Conservation (phyloP, 2,797 vertebrate species). For the Crocidura indochinensis region DNA sequence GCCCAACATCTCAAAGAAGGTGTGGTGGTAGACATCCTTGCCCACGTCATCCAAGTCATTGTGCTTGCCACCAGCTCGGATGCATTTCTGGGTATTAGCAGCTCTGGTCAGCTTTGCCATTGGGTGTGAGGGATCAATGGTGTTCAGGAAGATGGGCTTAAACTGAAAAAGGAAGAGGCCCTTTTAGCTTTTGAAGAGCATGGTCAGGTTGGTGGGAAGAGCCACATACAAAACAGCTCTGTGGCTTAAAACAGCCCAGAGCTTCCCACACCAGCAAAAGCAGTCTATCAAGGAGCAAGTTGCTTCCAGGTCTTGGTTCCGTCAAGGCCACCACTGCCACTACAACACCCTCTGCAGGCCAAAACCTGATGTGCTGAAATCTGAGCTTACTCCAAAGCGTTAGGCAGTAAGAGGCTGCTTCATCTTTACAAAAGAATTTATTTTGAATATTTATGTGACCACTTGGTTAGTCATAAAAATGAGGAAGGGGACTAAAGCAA, state of each 20-base stretch:
- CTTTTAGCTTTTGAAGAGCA: constrained; percentile 44
- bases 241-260: not conserved
- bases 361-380: not conserved
- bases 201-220: not conserved
- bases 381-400: not conserved
- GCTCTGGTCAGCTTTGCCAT: constrained; percentile 96
- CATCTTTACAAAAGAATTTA: constrained; percentile 51
- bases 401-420: not conserved
- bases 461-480: constrained; percentile 3
- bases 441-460: not conserved
- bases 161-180: constrained; percentile 90
- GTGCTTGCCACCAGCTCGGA: constrained; percentile 98
- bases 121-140: constrained; percentile 97
- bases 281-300: not conserved
- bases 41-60: constrained; percentile 99
- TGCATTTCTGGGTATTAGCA: constrained; percentile 99
- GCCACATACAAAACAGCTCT: not conserved
- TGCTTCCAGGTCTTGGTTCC: not conserved
- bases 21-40: constrained; percentile 99
- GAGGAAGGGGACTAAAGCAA: too few relatives aligned
- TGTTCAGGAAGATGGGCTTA: constrained; percentile 99
- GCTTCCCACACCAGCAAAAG: not conserved
- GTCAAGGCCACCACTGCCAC: not conserved
- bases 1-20: constrained; percentile 99
- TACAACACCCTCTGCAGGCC: not conserved